Base-by-base conservation (phyloP, 2,797 vertebrate species). In the Leontopithecus rosalia region DNA sequence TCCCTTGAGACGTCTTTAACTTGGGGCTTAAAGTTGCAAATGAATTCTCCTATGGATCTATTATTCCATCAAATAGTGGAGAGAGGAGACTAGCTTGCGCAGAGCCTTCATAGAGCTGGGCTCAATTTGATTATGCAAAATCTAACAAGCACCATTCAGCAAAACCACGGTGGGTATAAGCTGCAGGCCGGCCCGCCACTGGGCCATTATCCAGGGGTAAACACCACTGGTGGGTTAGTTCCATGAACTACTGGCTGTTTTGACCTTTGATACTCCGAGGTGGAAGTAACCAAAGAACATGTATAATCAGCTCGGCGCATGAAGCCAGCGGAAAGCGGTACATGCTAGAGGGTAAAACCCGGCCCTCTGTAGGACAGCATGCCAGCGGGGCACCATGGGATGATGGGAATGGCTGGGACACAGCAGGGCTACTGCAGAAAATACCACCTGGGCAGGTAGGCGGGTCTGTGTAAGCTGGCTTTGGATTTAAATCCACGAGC, bases 21-120 rank as follows among this genome's bases (percentile, higher is more conserved):
- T 80, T 19, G 13, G 94, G 94, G 96, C 88, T 97, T 91, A 94
- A 96, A 80, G 83, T 76, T 76, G 90, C 94, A 97, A 57, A 92
- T 83, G 96, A 95, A 89, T 67, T 88, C 97, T 94, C 94, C 92
- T 57, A 41, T 91, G 96, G 83, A 93, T 94, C 88, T 84, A 77
- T 94, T 91, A 80, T 94, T 90, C 94, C 83, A 61, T 94, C 96
- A 89, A 58, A 81, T 3, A 90, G 91, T 55, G 28, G 85, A 26
- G 85, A n/a, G 81, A 72, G 43, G 48, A 73, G 81, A 15, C 5
- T 0, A 30, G 84, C 41, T 76, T 43, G 86, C 57, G 33, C 43
- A 19, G 84, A 0, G 70, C 72, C 88, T 84, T 76, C 76, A 52
- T 1, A 52, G 55, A 52, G 50, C 80, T 28, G 8, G 48, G 81